Evolutionary conservation across 2,113 vertebrate genomes (phyloP).

Genomic region (Hemichromis elongatus): DNA sequence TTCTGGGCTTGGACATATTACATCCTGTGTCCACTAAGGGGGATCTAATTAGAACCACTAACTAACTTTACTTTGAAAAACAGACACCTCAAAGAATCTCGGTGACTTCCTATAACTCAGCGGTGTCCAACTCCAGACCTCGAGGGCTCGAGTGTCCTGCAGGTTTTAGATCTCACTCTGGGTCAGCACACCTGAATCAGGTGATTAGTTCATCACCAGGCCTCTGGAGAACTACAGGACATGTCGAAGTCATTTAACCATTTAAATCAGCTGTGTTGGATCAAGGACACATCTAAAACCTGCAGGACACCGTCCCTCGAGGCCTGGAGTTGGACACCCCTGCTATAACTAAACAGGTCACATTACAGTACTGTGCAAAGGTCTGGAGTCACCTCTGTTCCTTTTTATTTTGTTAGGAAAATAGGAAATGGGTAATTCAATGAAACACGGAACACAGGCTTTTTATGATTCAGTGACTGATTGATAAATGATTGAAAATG

Average conservation of each 20-base stretch:
- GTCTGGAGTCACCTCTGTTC: too few species aligned
- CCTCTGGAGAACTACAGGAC: background rate
- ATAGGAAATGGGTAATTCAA: too few species aligned
- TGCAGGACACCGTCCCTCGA: background rate
- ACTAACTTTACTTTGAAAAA: too few species aligned
- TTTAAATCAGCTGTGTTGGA: background rate
- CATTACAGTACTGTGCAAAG: too few species aligned
- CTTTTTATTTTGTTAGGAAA: too few species aligned
- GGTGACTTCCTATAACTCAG: background rate
- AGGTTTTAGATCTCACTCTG: background rate
- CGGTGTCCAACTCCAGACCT: background rate
- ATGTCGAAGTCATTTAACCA: background rate
- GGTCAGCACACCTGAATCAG: background rate
- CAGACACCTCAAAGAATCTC: accelerated
- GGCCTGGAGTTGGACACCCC: background rate
- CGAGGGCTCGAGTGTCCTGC: accelerated
- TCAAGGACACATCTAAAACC: background rate
- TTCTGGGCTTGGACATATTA: too few species aligned
- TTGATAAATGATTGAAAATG: too few species aligned
- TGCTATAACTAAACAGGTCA: background rate
- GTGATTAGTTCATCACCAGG: accelerated
- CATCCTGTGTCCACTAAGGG: too few species aligned
- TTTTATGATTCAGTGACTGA: too few species aligned
- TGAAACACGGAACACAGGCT: too few species aligned
- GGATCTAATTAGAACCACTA: too few species aligned